Evolutionary conservation across 2,113 vertebrate genomes (phyloP), one percentile per base, ranked within the genome.

Genomic region (Channa argus): DNA sequence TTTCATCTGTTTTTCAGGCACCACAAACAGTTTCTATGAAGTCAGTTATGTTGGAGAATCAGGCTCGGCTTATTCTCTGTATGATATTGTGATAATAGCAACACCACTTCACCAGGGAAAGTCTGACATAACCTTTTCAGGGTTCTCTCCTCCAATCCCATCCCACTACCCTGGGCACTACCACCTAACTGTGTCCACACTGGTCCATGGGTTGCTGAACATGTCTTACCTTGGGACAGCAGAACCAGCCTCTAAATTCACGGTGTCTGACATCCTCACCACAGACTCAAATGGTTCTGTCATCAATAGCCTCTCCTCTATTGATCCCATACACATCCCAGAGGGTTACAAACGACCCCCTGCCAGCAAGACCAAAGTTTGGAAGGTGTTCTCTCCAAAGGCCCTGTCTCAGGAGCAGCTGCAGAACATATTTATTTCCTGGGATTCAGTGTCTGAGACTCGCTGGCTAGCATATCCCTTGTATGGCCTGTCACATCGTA

Each of bases 21-120:
- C 72, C 37, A 52, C 90, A 0, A n/a, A 80, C 39, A 94, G 73
- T 61, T 88, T 93, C 54, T 98, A 97, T 9, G 95, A 97, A 83
- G 79, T 97, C 3, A 95, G 63, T 5, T 98, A 97, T 49, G 90
- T 94, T 11, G 94, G 87, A 0, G 89, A 94, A 0, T 89, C 90
- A 0, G 97, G 96, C 3, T 70, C 91, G 0, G 90, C 77, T 0
- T 92, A 95, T 39, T 92, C 93, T 6, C 78, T 90, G 2, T 99
- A 99, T 0, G 96, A 98, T 80, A 95, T 99, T 0, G 90, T 99
- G 0, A 0, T 99, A 2, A 89, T 99, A 5, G 97, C 97, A 0
- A 91, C 96, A 0, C 97, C 98, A 0, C 86, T 98, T n/a, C 93
- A 95, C 88, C 94, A 50, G 63, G 94, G 82, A 14, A 88, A 95